Evolutionary conservation across 2,113 vertebrate genomes (phyloP).

Genomic region (Dascyllus trimaculatus): DNA sequence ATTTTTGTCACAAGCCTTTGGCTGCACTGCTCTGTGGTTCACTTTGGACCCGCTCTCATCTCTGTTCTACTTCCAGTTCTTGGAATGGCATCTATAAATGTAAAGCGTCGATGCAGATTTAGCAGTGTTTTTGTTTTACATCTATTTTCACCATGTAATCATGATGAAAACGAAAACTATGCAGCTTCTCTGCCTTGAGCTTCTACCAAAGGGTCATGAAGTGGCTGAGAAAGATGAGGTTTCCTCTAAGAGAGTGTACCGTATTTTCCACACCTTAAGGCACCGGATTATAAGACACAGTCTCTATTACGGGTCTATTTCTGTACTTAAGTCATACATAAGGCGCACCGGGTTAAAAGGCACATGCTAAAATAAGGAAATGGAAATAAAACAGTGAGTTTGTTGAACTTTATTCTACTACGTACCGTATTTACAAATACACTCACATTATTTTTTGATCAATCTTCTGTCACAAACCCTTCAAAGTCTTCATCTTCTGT

Average conservation of each 20-base stretch:
- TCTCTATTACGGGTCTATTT: too few species aligned
- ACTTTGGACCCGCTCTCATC: conserved; percentile 42
- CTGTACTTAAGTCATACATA: too few species aligned
- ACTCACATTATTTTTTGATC: too few species aligned
- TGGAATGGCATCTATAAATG: conserved; percentile 28
- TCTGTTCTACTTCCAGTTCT: conserved; percentile 56
- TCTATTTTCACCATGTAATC: conserved; percentile 38
- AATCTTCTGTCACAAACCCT: too few species aligned
- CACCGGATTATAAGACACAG: too few species aligned
- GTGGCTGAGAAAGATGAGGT: background rate
- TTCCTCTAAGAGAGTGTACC: background rate
- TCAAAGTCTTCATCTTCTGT: too few species aligned
- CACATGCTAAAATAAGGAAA: too few species aligned
- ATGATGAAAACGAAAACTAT: conserved; percentile 10
- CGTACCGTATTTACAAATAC: too few species aligned
- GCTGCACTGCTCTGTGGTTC: conserved; percentile 39
- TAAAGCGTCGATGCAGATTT: conserved; percentile 28
- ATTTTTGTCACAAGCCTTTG: conserved; percentile 61
- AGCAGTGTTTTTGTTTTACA: conserved; percentile 30
- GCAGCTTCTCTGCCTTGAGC: background rate
- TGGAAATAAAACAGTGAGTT: too few species aligned
- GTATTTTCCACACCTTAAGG: too few species aligned
- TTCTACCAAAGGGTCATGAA: conserved; percentile 16
- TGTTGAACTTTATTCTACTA: too few species aligned
- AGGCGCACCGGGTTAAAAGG: too few species aligned